Base-by-base conservation (phyloP, 2,113 vertebrate species). In the Mystacornis crossleyi region DNA sequence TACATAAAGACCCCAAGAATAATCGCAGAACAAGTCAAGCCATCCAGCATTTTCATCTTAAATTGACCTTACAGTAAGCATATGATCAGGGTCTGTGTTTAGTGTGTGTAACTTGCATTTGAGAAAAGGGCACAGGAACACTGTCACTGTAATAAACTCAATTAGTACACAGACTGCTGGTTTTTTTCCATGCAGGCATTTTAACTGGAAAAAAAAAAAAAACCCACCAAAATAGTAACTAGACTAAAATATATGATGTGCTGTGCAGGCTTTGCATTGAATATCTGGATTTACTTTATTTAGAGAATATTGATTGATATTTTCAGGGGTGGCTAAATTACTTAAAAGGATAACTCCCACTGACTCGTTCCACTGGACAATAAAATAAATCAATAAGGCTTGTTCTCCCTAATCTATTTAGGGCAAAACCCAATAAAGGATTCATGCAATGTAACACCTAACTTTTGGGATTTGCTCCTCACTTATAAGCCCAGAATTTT, bases 331-430 rank as follows among this genome's bases (percentile, higher is more conserved):
- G 34, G 42, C 19, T 83, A 88, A 95, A 95, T 92, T 67, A 74
- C 67, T 95, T 95, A 60, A 80, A 90, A 88, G 55, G 92, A 93
- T 93, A 90, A 93, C 40, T 91, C 51, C 51, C 85, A 78, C 55
- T 79, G 87, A 78, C 85, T 81, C 62, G 7, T 58, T 90, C 71
- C 43, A 58, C 33, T 66, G 79, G 93, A 81, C 64, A 58, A 88
- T 21, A 45, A 75, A 89, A 90, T 86, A 66, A 90, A 81, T 97
- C 86, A 64, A 48, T 94, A 77, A 70, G 24, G 12, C 40, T 95
- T 81, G 17, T 29, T 93, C 20, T 83, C 17, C 34, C n/a, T 64
- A 33, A 89, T 47, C 33, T 91, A 60, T 71, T 95, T 70, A 95
- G 40, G 64, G 55, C 38, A 93, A 95, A 95, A 90, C n/a, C 6